These are phyloP conservation scores for Hippocampus kuda DNA, from an alignment of 2,797 vertebrate genomes.

Conservation along the genomic window DNA sequence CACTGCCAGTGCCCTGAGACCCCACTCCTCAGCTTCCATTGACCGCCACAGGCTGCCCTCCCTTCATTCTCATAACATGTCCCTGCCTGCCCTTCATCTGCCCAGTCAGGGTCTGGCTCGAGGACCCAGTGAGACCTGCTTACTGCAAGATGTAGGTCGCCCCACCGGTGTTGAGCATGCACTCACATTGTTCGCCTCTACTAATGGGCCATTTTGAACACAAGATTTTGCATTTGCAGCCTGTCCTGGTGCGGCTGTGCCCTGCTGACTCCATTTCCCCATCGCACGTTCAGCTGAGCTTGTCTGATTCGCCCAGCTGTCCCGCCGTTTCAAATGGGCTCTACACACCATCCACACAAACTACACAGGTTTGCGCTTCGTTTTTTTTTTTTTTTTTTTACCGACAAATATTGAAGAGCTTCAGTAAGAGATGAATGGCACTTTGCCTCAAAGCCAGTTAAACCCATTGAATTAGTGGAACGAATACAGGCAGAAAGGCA, in stretches of 20 bases:
- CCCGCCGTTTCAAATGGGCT: conserved; percentile 67
- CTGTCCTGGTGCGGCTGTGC: conserved; percentile 48
- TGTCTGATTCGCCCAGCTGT: conserved; percentile 56
- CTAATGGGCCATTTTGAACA: neutral
- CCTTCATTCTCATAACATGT: conserved; percentile 76
- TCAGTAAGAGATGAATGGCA: neutral
- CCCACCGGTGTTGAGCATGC: conserved; percentile 7
- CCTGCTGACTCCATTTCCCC: conserved; percentile 62
- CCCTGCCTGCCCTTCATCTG: conserved; percentile 79
- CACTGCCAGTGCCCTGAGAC: conserved; percentile 60
- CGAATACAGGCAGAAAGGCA: too few species aligned
- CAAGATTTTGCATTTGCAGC: conserved; percentile 43
- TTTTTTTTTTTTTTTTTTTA: neutral
- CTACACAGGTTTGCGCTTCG: conserved; percentile 56
- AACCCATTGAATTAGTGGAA: neutral
- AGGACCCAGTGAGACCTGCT: conserved; percentile 44
- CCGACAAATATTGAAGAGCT: neutral
- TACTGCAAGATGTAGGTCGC: conserved; percentile 53
- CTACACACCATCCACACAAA: conserved; percentile 47
- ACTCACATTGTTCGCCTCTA: neutral
- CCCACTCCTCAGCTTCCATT: conserved; percentile 79
- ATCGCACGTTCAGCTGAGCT: conserved; percentile 67
- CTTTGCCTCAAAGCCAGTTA: neutral
- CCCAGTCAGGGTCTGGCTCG: conserved; percentile 63
- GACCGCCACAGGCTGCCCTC: conserved; percentile 73